A percentile compares a stretch with the other conserved stretches of the same genome.
phyloP scores from a whole-genome alignment of 1,140 invertebrate genomes.

The Philotrypesis tridentata region DNA sequence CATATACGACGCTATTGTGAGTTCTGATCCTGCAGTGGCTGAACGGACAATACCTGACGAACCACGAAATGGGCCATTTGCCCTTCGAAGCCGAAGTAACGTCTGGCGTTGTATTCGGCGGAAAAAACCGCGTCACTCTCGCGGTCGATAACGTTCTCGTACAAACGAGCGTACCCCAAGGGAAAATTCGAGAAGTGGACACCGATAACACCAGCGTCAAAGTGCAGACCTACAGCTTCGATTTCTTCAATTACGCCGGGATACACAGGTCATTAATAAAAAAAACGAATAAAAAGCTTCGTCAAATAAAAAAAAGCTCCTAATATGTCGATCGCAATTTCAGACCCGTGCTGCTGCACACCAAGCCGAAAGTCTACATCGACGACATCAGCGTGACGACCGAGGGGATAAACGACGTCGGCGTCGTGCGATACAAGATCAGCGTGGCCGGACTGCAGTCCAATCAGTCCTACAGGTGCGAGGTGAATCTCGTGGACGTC shows the following conservation, averaged over 20 bases:
- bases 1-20: background rate
- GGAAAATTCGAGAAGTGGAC: conserved; percentile 77
- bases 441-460: conserved; percentile 64
- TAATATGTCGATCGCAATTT: conserved; percentile 1
- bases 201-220: conserved; percentile 80
- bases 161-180: conserved; percentile 88
- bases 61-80: conserved; percentile 95
- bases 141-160: conserved; percentile 95
- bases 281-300: too few species aligned
- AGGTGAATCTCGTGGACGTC: conserved; percentile 72
- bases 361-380: conserved; percentile 87
- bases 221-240: conserved; percentile 89
- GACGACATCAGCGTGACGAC: conserved; percentile 89
- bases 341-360: conserved; percentile 87
- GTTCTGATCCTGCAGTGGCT: conserved; percentile 81
- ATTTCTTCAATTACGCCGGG: conserved; percentile 99
- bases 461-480: conserved; percentile 65
- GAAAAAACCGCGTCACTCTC: conserved; percentile 89
- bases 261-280: conserved; percentile 95
- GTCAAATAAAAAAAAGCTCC: too few species aligned
- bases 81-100: conserved; percentile 94
- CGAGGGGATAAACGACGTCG: conserved; percentile 76
- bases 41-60: conserved; percentile 85
- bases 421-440: conserved; percentile 72
- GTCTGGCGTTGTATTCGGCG: conserved; percentile 78